Evolutionary conservation across 2,888 invertebrate species (phyloP), one percentile per base, ranked within the genome.

Genomic region (Chymomyza caudatula): DNA sequence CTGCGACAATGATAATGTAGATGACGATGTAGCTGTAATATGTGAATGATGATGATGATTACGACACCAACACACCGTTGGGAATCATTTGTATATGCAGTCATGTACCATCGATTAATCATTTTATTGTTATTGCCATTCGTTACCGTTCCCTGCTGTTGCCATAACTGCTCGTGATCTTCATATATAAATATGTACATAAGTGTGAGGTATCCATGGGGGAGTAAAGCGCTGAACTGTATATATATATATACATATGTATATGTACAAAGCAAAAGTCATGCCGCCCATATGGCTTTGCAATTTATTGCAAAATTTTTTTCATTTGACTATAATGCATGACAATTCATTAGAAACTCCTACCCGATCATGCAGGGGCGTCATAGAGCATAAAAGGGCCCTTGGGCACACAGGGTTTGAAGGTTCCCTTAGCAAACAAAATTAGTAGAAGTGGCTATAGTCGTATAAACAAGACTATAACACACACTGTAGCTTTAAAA

Each of bases 71-170:
- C 82, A 85, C 71, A 84, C 81, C 83, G 71, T 61, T 79, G 85
- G 82, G 85, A 82, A 85, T 82, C 80, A 76, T 80, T 84, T 78
- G 80, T 80, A 77, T 80, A 84, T 81, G 77, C 77, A 77, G 81
- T 77, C 83, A 85, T 85, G 83, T 85, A 83, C 78, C 83, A 83
- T 85, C 85, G 85, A 83, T 83, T 83, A 83, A 83, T 83, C 83
- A 83, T 85, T 85, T 83, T 85, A 83, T 85, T 83, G 85, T 85
- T 82, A 78, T 77, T 77, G 78, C 84, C 82, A 81, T 81, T 81
- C 77, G 84, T 67, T 78, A 76, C 73, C 69, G 66, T 80, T 84
- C 81, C 84, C 80, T 37, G 29, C 29, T 37, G 29, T 37, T 37
- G 5, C 29, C 29, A 37, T 37, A 37, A 84, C 59, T 70, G 78